Evolutionary conservation across 2,888 invertebrate species (phyloP), one percentile per base, ranked within the genome.

Genomic region (Cantharis nigra): DNA sequence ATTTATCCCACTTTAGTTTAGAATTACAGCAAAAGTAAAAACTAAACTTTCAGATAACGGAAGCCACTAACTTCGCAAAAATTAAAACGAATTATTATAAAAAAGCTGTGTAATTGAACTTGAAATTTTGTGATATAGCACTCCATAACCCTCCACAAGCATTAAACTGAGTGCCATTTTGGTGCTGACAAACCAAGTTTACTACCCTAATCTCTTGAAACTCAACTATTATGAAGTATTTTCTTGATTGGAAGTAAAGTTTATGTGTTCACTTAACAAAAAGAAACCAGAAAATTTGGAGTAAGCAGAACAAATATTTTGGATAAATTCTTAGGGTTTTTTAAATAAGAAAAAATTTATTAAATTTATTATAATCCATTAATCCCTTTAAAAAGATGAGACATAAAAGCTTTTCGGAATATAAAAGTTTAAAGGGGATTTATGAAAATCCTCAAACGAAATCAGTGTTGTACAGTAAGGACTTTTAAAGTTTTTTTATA

Each of bases 201-300:
- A 30, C 64, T 65, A 63, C 65, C 65, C 65, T 72, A 72, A 72
- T 72, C 18, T 72, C 28, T 64, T 13, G 13, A 65, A 28, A 20
- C 33, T 72, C 16, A 28, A 18, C 72, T 33, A 65, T 65, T 72
- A 72, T 33, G 64, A 72, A 28, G 72, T 65, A 65, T 64, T 72
- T 72, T 72, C 65, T 11, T 72, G 72, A 72, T 72, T 72, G 30
- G 33, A 30, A 20, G 30, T 20, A 64, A 72, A 72, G 16, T 65
- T 72, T 20, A 65, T 72, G 16, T 30, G 23, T 72, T 65, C 63
- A 63, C 23, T 63, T 71, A 23, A 18, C 13, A n/a, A 63, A 14
- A 14, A 63, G 14, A 11, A 16, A 28, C 16, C 16, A 9, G 4
- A 62, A 63, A 23, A 71, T n/a, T 49, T 49, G 9, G 49, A 7